Conservation (phyloP, 2,888 invertebrate species). For the Escarpia spicata region DNA sequence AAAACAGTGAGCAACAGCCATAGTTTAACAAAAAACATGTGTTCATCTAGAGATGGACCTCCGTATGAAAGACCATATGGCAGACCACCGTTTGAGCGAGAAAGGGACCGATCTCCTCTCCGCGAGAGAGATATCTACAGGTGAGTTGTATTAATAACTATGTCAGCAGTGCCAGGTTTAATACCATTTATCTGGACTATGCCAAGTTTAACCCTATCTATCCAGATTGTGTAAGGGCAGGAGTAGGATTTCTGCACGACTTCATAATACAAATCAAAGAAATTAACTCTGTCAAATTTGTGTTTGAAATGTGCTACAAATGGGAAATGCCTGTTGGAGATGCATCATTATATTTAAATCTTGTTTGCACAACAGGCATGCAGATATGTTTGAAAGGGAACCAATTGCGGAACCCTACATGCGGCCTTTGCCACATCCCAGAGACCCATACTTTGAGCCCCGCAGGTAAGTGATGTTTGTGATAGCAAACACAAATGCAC, state of each 20-base stretch:
- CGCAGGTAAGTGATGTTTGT: not conserved
- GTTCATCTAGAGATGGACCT: not conserved
- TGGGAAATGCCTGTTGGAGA: not conserved
- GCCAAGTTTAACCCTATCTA: no score
- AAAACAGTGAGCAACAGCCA: no score
- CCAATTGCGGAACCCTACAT: not conserved
- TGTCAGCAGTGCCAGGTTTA: no score
- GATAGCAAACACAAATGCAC: not conserved
- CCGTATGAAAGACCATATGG: not conserved
- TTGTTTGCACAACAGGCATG: not conserved
- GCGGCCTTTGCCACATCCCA: not conserved
- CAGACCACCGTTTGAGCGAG: not conserved
- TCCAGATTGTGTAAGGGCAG: no score
- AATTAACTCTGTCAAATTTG: no score
- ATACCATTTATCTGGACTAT: no score
- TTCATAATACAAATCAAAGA: no score
- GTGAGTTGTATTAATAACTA: not conserved
- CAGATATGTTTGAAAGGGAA: not conserved
- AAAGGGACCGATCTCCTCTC: not conserved
- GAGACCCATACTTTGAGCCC: not conserved
- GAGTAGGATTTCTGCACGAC: no score
- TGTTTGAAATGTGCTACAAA: not conserved
- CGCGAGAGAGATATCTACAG: not conserved
- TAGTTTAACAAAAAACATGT: not conserved
- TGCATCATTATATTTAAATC: not conserved